Percentiles rank a stretch among this genome's conserved stretches.
Evolutionary conservation across 2,888 invertebrate genomes (phyloP).

Genomic region (Drosophila suboccidentalis): DNA sequence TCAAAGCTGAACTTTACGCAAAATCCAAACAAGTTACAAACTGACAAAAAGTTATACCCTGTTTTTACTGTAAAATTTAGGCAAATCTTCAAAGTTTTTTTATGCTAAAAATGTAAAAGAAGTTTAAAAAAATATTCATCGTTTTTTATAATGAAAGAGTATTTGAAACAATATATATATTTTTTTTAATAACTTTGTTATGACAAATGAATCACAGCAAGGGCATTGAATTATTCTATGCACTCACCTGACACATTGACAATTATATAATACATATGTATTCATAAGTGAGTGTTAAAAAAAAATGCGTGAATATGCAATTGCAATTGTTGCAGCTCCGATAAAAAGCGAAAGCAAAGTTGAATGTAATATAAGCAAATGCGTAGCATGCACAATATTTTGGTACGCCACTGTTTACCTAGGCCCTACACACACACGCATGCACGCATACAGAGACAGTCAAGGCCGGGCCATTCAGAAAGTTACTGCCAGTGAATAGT

Average conservation of each 20-base stretch:
- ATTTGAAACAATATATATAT: background rate
- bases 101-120: too few species aligned
- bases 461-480: slow-evolving; percentile 67
- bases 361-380: slow-evolving; percentile 26
- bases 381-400: slow-evolving; percentile 20
- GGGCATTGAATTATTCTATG: slow-evolving; percentile 13
- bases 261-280: background rate
- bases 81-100: too few species aligned
- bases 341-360: slow-evolving; percentile 34
- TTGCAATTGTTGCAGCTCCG: background rate
- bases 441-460: slow-evolving; percentile 9
- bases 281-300: background rate
- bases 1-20: background rate
- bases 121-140: too few species aligned
- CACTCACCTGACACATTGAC: background rate
- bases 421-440: slow-evolving; percentile 22
- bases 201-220: background rate
- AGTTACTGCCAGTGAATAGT: slow-evolving; percentile 49
- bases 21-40: too few species aligned
- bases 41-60: too few species aligned
- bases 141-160: too few species aligned
- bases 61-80: too few species aligned
- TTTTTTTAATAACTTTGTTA: background rate
- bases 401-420: slow-evolving; percentile 33
- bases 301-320: background rate